phyloP scores from a whole-genome alignment of 2,888 invertebrate species.

The Drosophila ustulata region DNA sequence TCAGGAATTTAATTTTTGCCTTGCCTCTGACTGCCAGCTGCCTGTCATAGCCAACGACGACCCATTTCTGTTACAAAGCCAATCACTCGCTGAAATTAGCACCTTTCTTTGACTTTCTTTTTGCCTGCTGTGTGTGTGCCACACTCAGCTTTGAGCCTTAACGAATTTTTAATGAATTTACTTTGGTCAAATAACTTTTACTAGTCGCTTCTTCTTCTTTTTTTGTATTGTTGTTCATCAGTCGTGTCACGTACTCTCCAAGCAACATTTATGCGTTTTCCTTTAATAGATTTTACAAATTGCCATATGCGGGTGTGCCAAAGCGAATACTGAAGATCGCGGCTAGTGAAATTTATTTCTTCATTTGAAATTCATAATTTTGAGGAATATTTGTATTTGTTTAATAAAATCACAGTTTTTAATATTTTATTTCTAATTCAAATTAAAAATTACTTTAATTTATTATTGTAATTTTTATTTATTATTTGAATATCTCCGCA shows the following conservation, averaged over 20 bases:
- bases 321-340: not conserved
- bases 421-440: not conserved
- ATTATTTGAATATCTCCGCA: too few relatives aligned
- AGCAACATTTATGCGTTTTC: conserved; percentile 31
- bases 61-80: conserved; percentile 61
- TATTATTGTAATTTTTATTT: too few relatives aligned
- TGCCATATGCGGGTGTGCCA: conserved; percentile 17
- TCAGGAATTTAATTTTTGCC: conserved; percentile 40
- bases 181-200: conserved; percentile 74
- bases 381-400: too few relatives aligned
- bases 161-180: conserved; percentile 76
- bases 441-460: too few relatives aligned
- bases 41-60: conserved; percentile 52
- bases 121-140: conserved; percentile 34
- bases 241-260: conserved; percentile 41
- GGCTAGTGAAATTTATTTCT: not conserved
- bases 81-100: conserved; percentile 73
- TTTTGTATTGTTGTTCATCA: conserved; percentile 12
- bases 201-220: conserved; percentile 42
- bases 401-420: too few relatives aligned
- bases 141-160: conserved; percentile 44
- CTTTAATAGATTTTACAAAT: conserved; percentile 34
- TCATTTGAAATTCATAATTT: too few relatives aligned
- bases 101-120: conserved; percentile 79
- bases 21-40: not conserved